Evolutionary conservation across 2,888 invertebrate species (phyloP).

Genomic region (Zonitis immaculata): DNA sequence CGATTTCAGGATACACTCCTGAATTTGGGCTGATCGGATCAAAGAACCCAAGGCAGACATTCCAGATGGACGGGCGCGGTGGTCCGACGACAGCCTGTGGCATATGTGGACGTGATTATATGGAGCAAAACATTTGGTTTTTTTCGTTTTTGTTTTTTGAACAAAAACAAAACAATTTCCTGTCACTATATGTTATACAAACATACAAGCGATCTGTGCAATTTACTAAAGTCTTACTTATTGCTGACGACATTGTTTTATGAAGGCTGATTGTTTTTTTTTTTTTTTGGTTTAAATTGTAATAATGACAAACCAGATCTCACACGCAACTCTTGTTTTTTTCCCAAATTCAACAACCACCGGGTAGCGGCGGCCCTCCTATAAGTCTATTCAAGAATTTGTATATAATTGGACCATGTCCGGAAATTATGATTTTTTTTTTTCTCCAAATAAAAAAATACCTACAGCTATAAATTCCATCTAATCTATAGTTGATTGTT

Average conservation of each 20-base stretch:
- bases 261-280: neutral
- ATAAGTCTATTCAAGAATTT: slow-evolving; percentile 22
- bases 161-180: slow-evolving; percentile 24
- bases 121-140: slow-evolving; percentile 38
- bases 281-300: slow-evolving; percentile 8
- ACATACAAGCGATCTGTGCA: slow-evolving; percentile 3
- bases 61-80: slow-evolving; percentile 34
- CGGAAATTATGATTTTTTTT: slow-evolving; percentile 14
- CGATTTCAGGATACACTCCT: too few species aligned
- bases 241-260: slow-evolving; percentile 7
- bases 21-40: slow-evolving; percentile 33
- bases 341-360: slow-evolving; percentile 9
- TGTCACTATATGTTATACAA: slow-evolving; percentile 21
- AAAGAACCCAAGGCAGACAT: slow-evolving; percentile 42
- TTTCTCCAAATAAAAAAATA: neutral
- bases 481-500: too few species aligned
- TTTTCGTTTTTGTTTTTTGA: too few species aligned
- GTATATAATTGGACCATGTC: slow-evolving; percentile 21
- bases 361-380: slow-evolving; percentile 4
- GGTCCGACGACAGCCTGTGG: slow-evolving; percentile 35
- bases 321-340: slow-evolving; percentile 13
- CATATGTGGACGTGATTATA: slow-evolving; percentile 41
- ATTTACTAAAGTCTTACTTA: slow-evolving; percentile 27
- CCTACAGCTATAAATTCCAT: too few species aligned
- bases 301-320: slow-evolving; percentile 18